Evolutionary conservation across 1,140 invertebrate genomes (phyloP).

Genomic region (Steinernema feltiae): DNA sequence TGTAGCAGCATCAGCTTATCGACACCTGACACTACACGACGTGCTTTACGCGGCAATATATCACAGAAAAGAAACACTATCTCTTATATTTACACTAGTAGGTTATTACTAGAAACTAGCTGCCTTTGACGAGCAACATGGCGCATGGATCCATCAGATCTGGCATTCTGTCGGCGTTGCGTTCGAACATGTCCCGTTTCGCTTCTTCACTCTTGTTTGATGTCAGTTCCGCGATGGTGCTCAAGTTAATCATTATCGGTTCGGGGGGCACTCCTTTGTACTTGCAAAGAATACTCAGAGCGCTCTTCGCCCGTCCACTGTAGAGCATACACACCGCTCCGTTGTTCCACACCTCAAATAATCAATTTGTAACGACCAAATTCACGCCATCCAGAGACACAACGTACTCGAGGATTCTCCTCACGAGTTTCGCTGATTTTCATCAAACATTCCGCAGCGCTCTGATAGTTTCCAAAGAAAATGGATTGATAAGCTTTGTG

Average conservation of each 20-base stretch:
- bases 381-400: background rate
- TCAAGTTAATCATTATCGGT: background rate
- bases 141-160: background rate
- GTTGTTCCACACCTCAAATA: background rate
- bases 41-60: background rate
- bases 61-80: background rate
- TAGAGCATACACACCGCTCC: conserved; percentile 1
- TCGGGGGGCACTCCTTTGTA: conserved; percentile 1
- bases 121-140: background rate
- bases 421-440: conserved; percentile 4
- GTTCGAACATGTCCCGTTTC: background rate
- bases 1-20: background rate
- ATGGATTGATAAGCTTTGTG: background rate
- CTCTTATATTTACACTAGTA: background rate
- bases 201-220: background rate
- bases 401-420: background rate
- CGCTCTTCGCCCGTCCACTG: background rate
- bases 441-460: background rate
- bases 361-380: background rate
- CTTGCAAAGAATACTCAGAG: background rate
- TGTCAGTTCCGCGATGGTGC: background rate
- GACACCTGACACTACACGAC: background rate
- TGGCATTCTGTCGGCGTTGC: background rate
- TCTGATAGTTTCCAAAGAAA: background rate
- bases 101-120: background rate